These are phyloP conservation scores for Asteroscopus sphinx DNA, from an alignment of 2,888 invertebrate genomes.

Conservation along the genomic window DNA sequence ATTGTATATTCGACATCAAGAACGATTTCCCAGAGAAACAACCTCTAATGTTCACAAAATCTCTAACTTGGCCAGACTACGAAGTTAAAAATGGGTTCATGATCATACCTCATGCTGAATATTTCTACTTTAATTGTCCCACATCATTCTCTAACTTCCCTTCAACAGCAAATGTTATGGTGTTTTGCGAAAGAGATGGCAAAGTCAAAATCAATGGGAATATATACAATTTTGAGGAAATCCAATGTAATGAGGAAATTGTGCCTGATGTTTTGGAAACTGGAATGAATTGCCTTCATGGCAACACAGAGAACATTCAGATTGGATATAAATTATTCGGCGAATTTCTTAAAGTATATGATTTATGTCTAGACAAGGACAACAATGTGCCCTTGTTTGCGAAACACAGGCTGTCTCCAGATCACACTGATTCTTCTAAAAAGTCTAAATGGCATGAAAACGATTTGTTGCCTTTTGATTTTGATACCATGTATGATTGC, in stretches of 20 bases:
- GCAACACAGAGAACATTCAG: conserved; percentile 58
- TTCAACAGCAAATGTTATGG: conserved; percentile 29
- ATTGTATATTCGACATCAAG: conserved; percentile 65
- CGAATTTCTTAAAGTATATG: conserved; percentile 60
- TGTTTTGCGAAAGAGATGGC: conserved; percentile 60
- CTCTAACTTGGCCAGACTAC: conserved; percentile 47
- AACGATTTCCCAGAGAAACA: conserved; percentile 56
- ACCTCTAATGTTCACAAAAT: conserved; percentile 61
- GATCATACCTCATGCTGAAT: conserved; percentile 54
- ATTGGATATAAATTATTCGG: conserved; percentile 58
- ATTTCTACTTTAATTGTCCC: conserved; percentile 65
- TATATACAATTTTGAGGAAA: conserved; percentile 58
- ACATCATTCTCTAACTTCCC: conserved; percentile 53
- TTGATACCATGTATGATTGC: conserved; percentile 65
- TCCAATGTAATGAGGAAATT: conserved; percentile 63
- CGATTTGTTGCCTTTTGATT: conserved; percentile 52
- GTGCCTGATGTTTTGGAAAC: conserved; percentile 49
- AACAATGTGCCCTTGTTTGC: conserved; percentile 63
- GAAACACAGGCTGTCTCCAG: conserved; percentile 52
- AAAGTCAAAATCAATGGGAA: conserved; percentile 55
- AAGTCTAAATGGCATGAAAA: conserved; percentile 56
- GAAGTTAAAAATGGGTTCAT: conserved; percentile 53
- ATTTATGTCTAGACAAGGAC: conserved; percentile 66
- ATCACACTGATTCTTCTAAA: conserved; percentile 46
- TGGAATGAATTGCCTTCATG: conserved; percentile 50